A percentile compares a stretch with the other conserved stretches of the same genome.
Evolutionary conservation across 2,113 vertebrate species (phyloP).

Genomic region (Daphoenositta chrysoptera): DNA sequence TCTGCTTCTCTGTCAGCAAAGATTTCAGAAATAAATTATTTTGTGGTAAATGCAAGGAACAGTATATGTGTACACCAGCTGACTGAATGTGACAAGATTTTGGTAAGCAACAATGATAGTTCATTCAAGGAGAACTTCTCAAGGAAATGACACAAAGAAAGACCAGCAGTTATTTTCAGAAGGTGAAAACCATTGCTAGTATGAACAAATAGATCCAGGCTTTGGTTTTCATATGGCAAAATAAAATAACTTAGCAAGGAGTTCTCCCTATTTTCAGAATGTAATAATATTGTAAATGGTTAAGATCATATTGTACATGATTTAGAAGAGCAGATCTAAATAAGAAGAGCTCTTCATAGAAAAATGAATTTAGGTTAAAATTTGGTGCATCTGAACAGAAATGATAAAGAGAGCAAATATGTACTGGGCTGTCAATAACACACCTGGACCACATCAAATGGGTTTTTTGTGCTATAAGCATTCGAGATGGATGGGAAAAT

Average conservation of each 20-base stretch:
- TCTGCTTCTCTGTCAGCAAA: neutral
- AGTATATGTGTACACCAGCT: neutral
- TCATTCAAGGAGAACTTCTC: neutral
- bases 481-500: neutral
- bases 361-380: neutral
- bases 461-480: neutral
- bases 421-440: neutral
- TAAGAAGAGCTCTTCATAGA: neutral
- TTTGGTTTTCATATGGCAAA: neutral
- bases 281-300: neutral
- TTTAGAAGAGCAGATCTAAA: neutral
- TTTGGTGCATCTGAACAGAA: neutral
- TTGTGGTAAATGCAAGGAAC: neutral
- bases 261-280: neutral
- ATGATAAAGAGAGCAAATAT: neutral
- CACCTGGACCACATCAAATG: neutral
- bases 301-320: neutral
- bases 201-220: neutral
- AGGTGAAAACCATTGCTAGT: neutral
- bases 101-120: neutral
- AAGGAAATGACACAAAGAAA: neutral
- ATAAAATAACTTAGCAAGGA: neutral
- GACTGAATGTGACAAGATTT: neutral
- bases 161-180: neutral
- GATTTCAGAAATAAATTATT: neutral